A percentile compares a stretch with the other conserved stretches of the same genome.
phyloP scores from a whole-genome alignment of 2,113 vertebrate species.

The Opisthocomus hoazin region DNA sequence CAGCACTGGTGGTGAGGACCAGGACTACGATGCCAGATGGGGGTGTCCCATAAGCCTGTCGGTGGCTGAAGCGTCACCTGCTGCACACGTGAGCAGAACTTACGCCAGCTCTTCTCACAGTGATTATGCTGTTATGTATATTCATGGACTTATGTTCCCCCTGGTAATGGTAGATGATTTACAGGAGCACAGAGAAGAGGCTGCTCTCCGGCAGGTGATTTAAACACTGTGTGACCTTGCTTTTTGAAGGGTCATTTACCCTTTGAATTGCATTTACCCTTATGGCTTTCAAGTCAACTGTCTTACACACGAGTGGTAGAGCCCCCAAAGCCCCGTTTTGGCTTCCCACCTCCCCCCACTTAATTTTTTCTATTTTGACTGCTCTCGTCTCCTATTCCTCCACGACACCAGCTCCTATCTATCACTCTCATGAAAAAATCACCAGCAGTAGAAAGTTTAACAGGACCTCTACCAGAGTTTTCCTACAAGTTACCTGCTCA shows the following conservation, averaged over 20 bases:
- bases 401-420: not conserved
- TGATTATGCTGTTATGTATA: not conserved
- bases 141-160: not conserved
- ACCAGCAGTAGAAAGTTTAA: not conserved
- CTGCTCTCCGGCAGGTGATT: not conserved
- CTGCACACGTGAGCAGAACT: not conserved
- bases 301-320: not conserved
- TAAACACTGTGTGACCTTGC: not conserved
- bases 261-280: not conserved
- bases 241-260: not conserved
- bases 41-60: fast-evolving
- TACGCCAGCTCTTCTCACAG: not conserved
- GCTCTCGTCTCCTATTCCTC: not conserved
- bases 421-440: not conserved
- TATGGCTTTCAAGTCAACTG: not conserved
- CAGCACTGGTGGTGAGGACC: not conserved
- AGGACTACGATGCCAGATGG: not conserved
- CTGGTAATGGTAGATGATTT: conserved; percentile 5
- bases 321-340: not conserved
- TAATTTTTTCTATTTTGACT: not conserved
- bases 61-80: fast-evolving
- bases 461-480: not conserved
- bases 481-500: not conserved
- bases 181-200: not conserved
- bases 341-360: not conserved